Conservation (phyloP, 2,113 vertebrate species). For the Hippolais icterina region DNA sequence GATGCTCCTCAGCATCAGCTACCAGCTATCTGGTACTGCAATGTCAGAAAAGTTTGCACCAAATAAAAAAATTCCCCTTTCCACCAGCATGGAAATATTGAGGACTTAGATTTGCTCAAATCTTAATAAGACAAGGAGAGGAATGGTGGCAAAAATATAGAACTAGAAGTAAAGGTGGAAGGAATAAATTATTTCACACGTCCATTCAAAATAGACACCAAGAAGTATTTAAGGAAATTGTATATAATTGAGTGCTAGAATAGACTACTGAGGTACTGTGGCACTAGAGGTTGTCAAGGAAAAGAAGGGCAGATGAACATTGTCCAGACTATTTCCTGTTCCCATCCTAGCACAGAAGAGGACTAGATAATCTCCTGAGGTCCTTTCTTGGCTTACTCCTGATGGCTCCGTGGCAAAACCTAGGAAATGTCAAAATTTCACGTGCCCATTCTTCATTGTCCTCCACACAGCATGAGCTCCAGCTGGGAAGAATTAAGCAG, state of each 20-base stretch:
- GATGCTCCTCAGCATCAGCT: neutral
- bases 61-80: neutral
- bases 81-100: neutral
- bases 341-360: neutral
- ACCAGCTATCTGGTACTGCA: neutral
- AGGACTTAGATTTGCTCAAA: neutral
- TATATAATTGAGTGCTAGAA: neutral
- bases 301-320: neutral
- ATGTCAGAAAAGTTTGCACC: neutral
- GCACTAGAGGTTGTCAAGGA: neutral
- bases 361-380: neutral
- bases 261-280: neutral
- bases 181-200: neutral
- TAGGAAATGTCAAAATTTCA: neutral
- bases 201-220: neutral
- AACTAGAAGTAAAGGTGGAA: neutral
- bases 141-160: neutral
- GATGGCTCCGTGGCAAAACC: neutral
- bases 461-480: neutral
- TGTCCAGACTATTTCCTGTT: neutral
- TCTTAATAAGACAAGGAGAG: neutral
- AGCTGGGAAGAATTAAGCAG: slow-evolving; percentile 14
- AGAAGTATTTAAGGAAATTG: neutral
- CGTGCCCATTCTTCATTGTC: neutral
- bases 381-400: neutral